These are phyloP conservation scores for Sinotaia quadrata DNA, from an alignment of 2,888 invertebrate species.

Conservation along the genomic window DNA sequence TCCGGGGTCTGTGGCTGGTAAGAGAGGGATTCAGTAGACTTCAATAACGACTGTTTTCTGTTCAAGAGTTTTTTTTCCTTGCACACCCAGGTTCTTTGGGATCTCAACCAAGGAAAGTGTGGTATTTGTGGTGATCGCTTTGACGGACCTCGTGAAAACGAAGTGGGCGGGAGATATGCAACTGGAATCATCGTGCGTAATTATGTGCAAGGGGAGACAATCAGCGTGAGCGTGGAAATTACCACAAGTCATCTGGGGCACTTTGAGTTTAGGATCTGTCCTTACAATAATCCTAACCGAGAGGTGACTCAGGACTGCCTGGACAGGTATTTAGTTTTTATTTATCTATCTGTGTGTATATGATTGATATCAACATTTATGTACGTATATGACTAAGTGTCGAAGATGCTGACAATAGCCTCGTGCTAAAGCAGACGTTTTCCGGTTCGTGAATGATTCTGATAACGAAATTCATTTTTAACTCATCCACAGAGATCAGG, in stretches of 20 bases:
- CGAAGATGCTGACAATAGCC: too few relatives aligned
- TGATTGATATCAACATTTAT: too few relatives aligned
- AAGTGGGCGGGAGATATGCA: conserved; percentile 58
- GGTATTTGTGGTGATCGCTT: conserved; percentile 91
- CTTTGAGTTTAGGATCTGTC: conserved; percentile 66
- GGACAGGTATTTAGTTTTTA: background rate
- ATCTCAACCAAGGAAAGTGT: conserved; percentile 79
- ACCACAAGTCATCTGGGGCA: conserved; percentile 58
- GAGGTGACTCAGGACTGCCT: background rate
- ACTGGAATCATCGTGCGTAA: conserved; percentile 37
- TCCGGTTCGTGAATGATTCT: background rate
- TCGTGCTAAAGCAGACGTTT: too few relatives aligned
- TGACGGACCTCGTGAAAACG: conserved; percentile 57
- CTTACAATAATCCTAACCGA: conserved; percentile 17
- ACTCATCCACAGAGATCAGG: background rate
- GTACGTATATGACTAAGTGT: too few relatives aligned
- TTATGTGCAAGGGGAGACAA: conserved; percentile 33
- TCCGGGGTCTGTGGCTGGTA: too few relatives aligned
- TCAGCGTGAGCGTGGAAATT: conserved; percentile 33
- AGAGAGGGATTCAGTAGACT: too few relatives aligned
- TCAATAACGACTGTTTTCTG: too few relatives aligned
- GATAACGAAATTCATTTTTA: background rate
- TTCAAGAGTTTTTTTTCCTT: too few relatives aligned
- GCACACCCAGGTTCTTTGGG: conserved; percentile 13
- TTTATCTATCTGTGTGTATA: conserved; percentile 2